A percentile compares a stretch with the other conserved stretches of the same genome.
Evolutionary conservation across 1,140 invertebrate genomes (phyloP).

Genomic region (Penaeus chinensis): DNA sequence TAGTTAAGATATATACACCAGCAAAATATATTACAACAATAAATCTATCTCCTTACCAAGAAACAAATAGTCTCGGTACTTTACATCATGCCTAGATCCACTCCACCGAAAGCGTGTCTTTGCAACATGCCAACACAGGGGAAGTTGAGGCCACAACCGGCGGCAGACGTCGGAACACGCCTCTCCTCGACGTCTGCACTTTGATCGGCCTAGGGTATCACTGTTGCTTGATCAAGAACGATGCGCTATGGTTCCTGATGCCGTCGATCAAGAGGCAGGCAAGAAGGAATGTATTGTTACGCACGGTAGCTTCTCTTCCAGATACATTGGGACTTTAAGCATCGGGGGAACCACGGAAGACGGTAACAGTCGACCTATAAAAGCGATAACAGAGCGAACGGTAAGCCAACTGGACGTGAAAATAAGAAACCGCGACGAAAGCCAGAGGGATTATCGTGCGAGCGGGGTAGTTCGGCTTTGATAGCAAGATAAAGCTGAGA

Average conservation of each 20-base stretch:
- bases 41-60: too few species aligned
- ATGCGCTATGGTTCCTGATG: not conserved
- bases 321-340: not conserved
- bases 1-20: too few species aligned
- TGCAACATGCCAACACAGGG: not conserved
- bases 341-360: not conserved
- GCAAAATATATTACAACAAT: too few species aligned
- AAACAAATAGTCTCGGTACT: too few species aligned
- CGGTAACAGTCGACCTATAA: too few species aligned
- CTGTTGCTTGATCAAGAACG: slow-evolving; percentile 47
- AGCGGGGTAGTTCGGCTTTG: slow-evolving; percentile 38
- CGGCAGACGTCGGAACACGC: slow-evolving; percentile 9
- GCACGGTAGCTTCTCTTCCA: not conserved
- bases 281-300: not conserved
- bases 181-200: slow-evolving; percentile 30
- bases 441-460: too few species aligned
- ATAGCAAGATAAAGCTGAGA: slow-evolving; percentile 45
- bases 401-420: too few species aligned
- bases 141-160: slow-evolving; percentile 3
- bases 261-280: not conserved
- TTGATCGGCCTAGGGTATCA: slow-evolving; percentile 40
- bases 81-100: too few species aligned
- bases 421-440: too few species aligned
- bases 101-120: too few species aligned
- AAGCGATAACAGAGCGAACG: too few species aligned